phyloP scores from a whole-genome alignment of 1,140 invertebrate species.

The Drosophila lacertosa region DNA sequence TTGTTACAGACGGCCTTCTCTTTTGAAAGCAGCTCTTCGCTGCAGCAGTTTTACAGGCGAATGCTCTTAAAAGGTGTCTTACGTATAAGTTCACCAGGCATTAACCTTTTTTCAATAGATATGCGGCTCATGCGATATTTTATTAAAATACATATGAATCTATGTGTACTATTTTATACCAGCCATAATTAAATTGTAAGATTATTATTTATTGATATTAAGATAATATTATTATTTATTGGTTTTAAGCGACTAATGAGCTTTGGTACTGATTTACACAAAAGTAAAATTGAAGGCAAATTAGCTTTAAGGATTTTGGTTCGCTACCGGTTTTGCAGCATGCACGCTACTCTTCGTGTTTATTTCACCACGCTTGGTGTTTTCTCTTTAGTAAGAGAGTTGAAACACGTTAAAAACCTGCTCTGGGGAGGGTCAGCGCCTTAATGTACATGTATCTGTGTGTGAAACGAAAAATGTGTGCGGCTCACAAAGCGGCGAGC shows the following conservation, averaged over 20 bases:
- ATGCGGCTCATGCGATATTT: too few relatives aligned
- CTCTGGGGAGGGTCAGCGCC: constrained; percentile 45
- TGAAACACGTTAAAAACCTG: constrained; percentile 19
- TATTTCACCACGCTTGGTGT: constrained; percentile 2
- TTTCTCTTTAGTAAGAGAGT: constrained; percentile 16
- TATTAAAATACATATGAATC: too few relatives aligned
- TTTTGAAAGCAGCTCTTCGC: constrained; percentile 11
- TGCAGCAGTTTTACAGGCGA: neutral
- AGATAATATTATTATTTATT: too few relatives aligned
- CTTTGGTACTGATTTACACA: neutral
- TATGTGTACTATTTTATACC: too few relatives aligned
- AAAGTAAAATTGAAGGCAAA: neutral
- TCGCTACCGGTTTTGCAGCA: constrained; percentile 20
- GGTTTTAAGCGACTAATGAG: too few relatives aligned
- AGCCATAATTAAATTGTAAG: too few relatives aligned
- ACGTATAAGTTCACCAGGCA: neutral
- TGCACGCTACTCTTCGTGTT: constrained; percentile 13
- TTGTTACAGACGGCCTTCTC: constrained; percentile 29
- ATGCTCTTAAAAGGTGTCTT: constrained; percentile 13
- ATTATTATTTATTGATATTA: neutral
- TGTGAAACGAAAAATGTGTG: constrained; percentile 8
- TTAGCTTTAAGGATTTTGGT: constrained; percentile 8
- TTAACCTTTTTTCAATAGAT: too few relatives aligned
- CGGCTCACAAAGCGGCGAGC: constrained; percentile 5
- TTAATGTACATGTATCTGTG: constrained; percentile 16